Conservation (phyloP, 1,140 invertebrate genomes). For the Drosophila suzukii region DNA sequence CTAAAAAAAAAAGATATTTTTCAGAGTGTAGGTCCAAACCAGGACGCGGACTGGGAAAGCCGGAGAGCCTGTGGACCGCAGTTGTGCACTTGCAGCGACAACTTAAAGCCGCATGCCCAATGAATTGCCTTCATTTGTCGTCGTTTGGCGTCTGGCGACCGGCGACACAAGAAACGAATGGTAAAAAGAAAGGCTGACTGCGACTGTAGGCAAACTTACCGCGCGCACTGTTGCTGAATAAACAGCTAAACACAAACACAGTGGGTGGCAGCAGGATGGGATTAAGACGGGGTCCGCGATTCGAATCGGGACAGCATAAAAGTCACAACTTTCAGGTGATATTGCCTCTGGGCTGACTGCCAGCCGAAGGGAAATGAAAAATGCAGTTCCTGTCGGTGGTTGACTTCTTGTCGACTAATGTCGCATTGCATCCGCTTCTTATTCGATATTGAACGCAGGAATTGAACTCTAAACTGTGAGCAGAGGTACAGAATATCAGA, state of each 20-base stretch:
- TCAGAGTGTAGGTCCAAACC: constrained; percentile 13
- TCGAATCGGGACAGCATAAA: constrained; percentile 21
- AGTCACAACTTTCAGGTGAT: constrained; percentile 56
- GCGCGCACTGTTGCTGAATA: constrained; percentile 64
- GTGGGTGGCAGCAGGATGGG: constrained; percentile 25
- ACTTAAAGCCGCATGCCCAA: constrained; percentile 67
- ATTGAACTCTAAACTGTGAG: background rate
- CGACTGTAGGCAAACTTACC: constrained; percentile 60
- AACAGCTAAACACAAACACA: constrained; percentile 54
- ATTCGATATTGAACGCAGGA: constrained; percentile 1
- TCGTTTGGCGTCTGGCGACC: constrained; percentile 54
- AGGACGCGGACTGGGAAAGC: background rate
- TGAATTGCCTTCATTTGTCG: constrained; percentile 77
- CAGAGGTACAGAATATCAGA: too few relatives aligned
- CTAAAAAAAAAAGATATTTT: background rate
- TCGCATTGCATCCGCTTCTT: constrained; percentile 33
- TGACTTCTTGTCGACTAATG: constrained; percentile 43
- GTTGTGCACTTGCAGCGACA: constrained; percentile 69
- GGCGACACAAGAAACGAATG: constrained; percentile 4
- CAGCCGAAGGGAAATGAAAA: constrained; percentile 54
- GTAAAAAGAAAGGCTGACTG: constrained; percentile 7
- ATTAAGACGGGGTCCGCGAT: constrained; percentile 6
- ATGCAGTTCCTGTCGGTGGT: constrained; percentile 35
- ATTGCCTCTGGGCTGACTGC: constrained; percentile 32
- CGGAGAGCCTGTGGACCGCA: constrained; percentile 23